Percentiles rank a stretch among this genome's conserved stretches.
Conservation (phyloP, 2,888 invertebrate species). For the Petrolisthes manimaculis region DNA sequence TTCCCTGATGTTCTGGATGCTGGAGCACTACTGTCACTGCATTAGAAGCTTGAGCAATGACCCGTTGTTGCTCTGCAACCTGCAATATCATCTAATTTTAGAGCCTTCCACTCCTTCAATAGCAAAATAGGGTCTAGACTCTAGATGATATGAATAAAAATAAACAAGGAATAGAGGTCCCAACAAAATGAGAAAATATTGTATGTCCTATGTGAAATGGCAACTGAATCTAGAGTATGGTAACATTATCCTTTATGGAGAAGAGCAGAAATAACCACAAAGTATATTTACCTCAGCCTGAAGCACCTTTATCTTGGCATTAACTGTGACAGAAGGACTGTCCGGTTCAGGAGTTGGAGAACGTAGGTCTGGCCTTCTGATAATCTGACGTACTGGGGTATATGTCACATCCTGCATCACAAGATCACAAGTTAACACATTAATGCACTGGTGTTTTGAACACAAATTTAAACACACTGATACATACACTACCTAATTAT, state of each 20-base stretch:
- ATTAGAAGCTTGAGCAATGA: slow-evolving; percentile 62
- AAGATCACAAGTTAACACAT: not conserved
- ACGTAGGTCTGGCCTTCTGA: slow-evolving; percentile 50
- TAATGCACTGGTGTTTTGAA: not conserved
- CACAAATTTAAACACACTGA: not conserved
- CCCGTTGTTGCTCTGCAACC: slow-evolving; percentile 60
- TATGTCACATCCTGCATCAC: slow-evolving; percentile 52
- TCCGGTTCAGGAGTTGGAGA: slow-evolving; percentile 48
- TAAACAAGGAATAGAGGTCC: no score
- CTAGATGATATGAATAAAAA: no score
- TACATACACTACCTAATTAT: not conserved
- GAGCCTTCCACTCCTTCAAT: no score
- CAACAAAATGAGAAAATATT: no score
- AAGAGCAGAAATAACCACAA: not conserved
- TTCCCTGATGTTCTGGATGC: slow-evolving; percentile 81
- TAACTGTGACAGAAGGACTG: slow-evolving; percentile 61
- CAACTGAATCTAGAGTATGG: not conserved
- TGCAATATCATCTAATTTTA: not conserved
- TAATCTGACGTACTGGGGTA: slow-evolving; percentile 64
- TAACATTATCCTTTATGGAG: not conserved
- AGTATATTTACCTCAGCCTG: slow-evolving; percentile 76
- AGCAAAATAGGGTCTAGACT: no score
- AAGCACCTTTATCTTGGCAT: slow-evolving; percentile 71
- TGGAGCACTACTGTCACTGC: slow-evolving; percentile 66
- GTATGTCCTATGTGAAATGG: not conserved